Evolutionary conservation across 2,888 invertebrate genomes (phyloP), one percentile per base, ranked within the genome.

Genomic region (Ichneumoninae sp.): DNA sequence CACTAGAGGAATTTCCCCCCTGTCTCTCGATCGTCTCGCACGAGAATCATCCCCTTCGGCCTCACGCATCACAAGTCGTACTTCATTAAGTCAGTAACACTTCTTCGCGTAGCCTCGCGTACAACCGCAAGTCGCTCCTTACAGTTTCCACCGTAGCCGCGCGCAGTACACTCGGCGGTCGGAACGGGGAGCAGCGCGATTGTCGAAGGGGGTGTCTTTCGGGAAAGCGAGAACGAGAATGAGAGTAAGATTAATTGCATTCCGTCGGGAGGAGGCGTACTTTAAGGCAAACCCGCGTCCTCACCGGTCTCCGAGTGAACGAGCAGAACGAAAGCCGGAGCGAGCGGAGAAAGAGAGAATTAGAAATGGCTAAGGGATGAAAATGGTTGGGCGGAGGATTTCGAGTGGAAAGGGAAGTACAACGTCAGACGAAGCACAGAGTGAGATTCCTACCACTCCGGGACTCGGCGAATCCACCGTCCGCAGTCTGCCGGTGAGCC

Each of bases 171-270:
- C n/a, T 63, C 26, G 71, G 16, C 19, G 40, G 22, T 57, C 26
- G 26, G 57, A 57, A 57, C 7, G 54, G n/a, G 47, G 26, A 60
- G 7, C 36, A 65, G 85, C 83, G 78, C 82, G 88, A 88, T 85
- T 88, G 89, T 22, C 57, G 26, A 26, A 26, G 4, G 57, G 26
- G 57, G 22, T 10, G 57, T 16, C 4, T 3, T 3, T 1, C 44
- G 4, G 89, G 88, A 90, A 89, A 76, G 86, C 83, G 85, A 81
- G 88, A 89, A 88, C 88, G 89, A 89, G 89, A 89, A 89, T 88
- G 89, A 90, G 89, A 88, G 91, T 92, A 92, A 93, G 93, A 93
- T 93, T 93, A 93, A 93, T 93, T 93, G 92, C 92, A 93, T 93
- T 93, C 92, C 92, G 88, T 84, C 88, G 86, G 90, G 89, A 89